These are phyloP conservation scores for Cerastis leucographa DNA, from an alignment of 2,888 invertebrate genomes.

Conservation along the genomic window DNA sequence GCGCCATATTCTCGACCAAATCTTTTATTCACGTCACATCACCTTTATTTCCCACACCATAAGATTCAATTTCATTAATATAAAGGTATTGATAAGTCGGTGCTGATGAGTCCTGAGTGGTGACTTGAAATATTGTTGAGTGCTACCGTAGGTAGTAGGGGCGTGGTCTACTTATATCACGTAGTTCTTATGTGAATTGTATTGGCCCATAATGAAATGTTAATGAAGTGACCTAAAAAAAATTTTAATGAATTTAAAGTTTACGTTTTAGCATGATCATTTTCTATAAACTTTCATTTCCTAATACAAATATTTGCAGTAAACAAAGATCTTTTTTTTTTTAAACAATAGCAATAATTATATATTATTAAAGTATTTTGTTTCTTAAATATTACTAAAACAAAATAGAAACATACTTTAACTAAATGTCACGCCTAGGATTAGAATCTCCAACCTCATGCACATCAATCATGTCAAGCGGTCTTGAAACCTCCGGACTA, in stretches of 20 bases:
- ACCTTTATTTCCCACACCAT: not conserved
- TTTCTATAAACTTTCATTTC: too few relatives aligned
- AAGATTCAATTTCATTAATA: not conserved
- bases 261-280: not conserved
- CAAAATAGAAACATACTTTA: too few relatives aligned
- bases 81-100: not conserved
- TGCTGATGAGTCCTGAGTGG: constrained; percentile 33
- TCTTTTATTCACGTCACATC: not conserved
- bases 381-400: too few relatives aligned
- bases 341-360: too few relatives aligned
- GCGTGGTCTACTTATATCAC: constrained; percentile 42
- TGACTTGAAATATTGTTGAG: constrained; percentile 54
- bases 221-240: not conserved
- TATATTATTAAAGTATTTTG: too few relatives aligned
- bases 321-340: too few relatives aligned
- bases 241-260: not conserved
- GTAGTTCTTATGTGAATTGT: constrained; percentile 21
- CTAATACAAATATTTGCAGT: too few relatives aligned
- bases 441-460: too few relatives aligned
- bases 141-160: constrained; percentile 43
- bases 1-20: constrained; percentile 24
- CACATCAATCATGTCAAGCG: too few relatives aligned
- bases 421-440: too few relatives aligned
- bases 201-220: constrained; percentile 26
- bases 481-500: too few relatives aligned